Evolutionary conservation across 2,113 vertebrate species (phyloP).

Genomic region (Paedocypris sp.): DNA sequence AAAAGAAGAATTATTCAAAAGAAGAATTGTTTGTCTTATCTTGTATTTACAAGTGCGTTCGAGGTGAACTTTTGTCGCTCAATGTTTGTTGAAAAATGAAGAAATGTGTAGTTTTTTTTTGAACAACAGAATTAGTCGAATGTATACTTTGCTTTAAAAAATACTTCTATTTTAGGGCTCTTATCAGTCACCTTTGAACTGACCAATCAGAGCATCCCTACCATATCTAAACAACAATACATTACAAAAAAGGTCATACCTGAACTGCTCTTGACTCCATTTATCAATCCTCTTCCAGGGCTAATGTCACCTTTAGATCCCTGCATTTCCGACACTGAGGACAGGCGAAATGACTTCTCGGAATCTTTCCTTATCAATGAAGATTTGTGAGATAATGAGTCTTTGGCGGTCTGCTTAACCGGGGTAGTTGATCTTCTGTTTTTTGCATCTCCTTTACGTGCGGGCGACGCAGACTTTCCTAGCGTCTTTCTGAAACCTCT

Average conservation of each 20-base stretch:
- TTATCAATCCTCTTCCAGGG: constrained; percentile 68
- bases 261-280: constrained; percentile 73
- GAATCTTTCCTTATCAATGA: constrained; percentile 67
- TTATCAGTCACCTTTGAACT: too few species aligned
- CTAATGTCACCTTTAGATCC: constrained; percentile 62
- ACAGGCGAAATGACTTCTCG: constrained; percentile 63
- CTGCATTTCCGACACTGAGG: constrained; percentile 58
- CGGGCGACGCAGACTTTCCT: constrained; percentile 79
- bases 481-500: constrained; percentile 69
- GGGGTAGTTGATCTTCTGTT: constrained; percentile 76
- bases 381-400: constrained; percentile 62
- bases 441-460: constrained; percentile 68
- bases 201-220: neutral
- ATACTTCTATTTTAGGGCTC: too few species aligned
- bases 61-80: too few species aligned
- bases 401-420: constrained; percentile 67
- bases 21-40: too few species aligned
- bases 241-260: too few species aligned
- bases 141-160: too few species aligned
- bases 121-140: too few species aligned
- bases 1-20: too few species aligned
- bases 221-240: too few species aligned
- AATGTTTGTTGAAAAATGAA: too few species aligned
- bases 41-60: too few species aligned
- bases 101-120: too few species aligned